These are phyloP conservation scores for Triplophysa rosa DNA, from an alignment of 2,113 vertebrate species.

Conservation along the genomic window DNA sequence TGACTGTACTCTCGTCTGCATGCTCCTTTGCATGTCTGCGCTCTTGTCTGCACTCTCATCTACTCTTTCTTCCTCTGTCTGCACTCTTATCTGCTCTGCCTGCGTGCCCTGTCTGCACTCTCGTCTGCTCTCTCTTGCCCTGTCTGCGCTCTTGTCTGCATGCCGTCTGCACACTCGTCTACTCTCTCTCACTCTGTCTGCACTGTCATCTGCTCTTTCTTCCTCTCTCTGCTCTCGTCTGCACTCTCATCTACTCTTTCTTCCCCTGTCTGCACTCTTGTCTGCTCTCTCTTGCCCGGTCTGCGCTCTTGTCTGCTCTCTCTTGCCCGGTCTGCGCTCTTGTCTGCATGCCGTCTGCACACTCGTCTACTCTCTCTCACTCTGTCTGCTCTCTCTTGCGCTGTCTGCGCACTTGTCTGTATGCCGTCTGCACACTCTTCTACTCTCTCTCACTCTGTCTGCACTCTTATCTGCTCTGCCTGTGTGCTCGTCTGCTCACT, in stretches of 20 bases:
- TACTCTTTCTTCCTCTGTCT: background rate
- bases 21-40: too few species aligned
- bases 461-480: background rate
- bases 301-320: too few species aligned
- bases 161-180: too few species aligned
- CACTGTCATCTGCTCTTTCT: background rate
- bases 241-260: background rate
- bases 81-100: too few species aligned
- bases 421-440: background rate
- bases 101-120: background rate
- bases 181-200: too few species aligned
- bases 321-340: too few species aligned
- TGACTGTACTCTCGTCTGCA: slow-evolving; percentile 1
- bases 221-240: background rate
- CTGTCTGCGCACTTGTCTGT: background rate
- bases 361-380: background rate
- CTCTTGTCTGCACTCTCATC: background rate
- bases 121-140: background rate
- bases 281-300: background rate
- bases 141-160: slow-evolving; percentile 11
- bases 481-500: slow-evolving; percentile 10
- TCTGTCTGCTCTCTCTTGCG: too few species aligned
- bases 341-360: slow-evolving; percentile 2
- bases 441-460: background rate
- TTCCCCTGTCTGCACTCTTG: slow-evolving; percentile 2